Percentiles rank a stretch among this genome's conserved stretches.
Evolutionary conservation across 2,797 vertebrate species (phyloP).

Genomic region (Phrynocephalus forsythii): DNA sequence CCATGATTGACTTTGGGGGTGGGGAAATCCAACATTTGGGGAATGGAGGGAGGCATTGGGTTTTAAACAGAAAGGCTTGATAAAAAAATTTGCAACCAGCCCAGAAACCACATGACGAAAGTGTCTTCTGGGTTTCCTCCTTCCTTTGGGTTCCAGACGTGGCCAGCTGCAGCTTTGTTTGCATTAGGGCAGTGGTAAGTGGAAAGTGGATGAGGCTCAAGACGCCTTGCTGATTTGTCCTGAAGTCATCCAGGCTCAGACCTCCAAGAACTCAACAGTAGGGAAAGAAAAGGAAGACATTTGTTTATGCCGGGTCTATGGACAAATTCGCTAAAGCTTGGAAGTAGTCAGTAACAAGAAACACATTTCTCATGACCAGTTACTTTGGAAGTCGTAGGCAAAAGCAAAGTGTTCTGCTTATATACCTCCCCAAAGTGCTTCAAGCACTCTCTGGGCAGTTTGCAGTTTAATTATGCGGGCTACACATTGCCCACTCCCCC

Average conservation of each 20-base stretch:
- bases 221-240: background rate
- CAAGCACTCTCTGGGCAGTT: no score
- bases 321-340: no score
- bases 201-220: background rate
- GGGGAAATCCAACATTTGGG: slow-evolving; percentile 11
- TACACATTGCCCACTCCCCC: no score
- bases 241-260: background rate
- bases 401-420: no score
- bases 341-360: no score
- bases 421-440: no score
- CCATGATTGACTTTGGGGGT: slow-evolving; percentile 16
- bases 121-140: slow-evolving; percentile 52
- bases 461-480: no score
- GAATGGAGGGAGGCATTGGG: background rate
- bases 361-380: no score
- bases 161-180: no score
- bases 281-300: no score
- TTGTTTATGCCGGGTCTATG: no score
- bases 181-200: background rate
- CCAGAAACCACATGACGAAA: slow-evolving; percentile 41
- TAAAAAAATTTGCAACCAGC: slow-evolving; percentile 40
- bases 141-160: slow-evolving; percentile 41
- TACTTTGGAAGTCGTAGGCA: no score
- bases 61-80: slow-evolving; percentile 5
- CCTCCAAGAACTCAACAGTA: background rate